Base-by-base conservation (phyloP, 2,113 vertebrate species). In the Chinchilla lanigera region DNA sequence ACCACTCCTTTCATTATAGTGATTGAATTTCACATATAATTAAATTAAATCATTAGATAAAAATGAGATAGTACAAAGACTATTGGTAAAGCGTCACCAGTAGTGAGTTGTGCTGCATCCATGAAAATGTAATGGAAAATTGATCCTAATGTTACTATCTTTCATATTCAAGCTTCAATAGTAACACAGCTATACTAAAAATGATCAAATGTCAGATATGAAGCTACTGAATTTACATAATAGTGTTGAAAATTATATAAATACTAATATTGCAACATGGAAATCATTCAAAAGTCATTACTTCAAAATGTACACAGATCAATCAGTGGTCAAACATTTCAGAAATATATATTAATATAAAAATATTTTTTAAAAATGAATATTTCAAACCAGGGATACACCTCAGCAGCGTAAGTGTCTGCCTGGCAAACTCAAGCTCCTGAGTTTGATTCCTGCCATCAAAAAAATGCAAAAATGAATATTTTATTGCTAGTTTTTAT, bases 101-200 rank as follows among this genome's bases (percentile, higher is more conserved):
- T 98, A 98, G 96, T 98, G 97, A 97, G 95, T 98, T 99, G 98
- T 98, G 98, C 98, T 98, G 98, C 98, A 99, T 98, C 98, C 98
- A 99, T 99, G 98, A 99, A 98, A 99, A 99, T 98, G 98, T 98
- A 98, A 98, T 98, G 98, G 98, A 98, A 99, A 98, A 98, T 98
- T 99, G 98, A 96, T 98, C 99, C 99, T 99, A 99, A 99, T 99
- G 98, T 98, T 98, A 99, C 99, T 99, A 99, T 99, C 98, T 98
- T 99, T 98, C 98, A 98, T 98, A 98, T 97, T 98, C 98, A 98
- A 98, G 98, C 98, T 98, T 98, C 98, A 99, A 99, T 99, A 98
- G 98, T 99, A 99, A 99, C 99, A 98, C 95, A 98, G 97, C 97
- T 97, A 98, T 98, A 98, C 94, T 97, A 95, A 98, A 97, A 98